Base-by-base conservation (phyloP, 2,888 invertebrate genomes). In the Arge pagana region DNA sequence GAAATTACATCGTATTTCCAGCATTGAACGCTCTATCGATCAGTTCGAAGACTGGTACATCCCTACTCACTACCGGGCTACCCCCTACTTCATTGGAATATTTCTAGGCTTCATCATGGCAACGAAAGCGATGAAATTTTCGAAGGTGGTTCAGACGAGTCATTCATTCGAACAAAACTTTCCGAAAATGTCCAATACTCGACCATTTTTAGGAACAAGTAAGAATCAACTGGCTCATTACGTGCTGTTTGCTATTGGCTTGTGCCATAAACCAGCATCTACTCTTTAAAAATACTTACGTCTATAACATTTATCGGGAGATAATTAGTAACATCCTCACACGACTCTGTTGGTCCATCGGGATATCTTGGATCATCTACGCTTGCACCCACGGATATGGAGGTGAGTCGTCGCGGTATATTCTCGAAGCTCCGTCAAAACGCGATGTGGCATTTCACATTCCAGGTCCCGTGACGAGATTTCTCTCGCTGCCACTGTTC, bases 381-480 rank as follows among this genome's bases (percentile, higher is more conserved):
- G 77, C 79, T 35, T 81, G 81, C 56, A 68, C 73, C 13, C 70
- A 76, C 39, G 81, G 81, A 19, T 72, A 78, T 60, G 82, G 81
- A 67, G 79, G 79, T 78, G 61, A 60, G 42, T 35, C 26, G n/a
- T n/a, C 54, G n/a, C 3, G 10, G 11, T 15, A 16, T 18, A 5
- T 4, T 2, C 11, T 18, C 1, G 7, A 2, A 26, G 1, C 26
- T 26, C 8, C 8, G 2, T 4, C 11, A 5, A 19, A 7, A 26
- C 16, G 13, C 3, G 11, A 81, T 80, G 7, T 39, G 4, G 11
- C 18, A 30, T 11, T 26, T 10, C 4, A 30, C 65, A 24, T 57
- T 65, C 5, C 60, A 82, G 82, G 81, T 57, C 75, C 79, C 5
- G 68, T 83, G 4, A 80, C 82, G 62, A 81, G 79, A 78, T 77